These are phyloP conservation scores for Rhagonycha lutea DNA, from an alignment of 2,888 invertebrate genomes.

Conservation along the genomic window DNA sequence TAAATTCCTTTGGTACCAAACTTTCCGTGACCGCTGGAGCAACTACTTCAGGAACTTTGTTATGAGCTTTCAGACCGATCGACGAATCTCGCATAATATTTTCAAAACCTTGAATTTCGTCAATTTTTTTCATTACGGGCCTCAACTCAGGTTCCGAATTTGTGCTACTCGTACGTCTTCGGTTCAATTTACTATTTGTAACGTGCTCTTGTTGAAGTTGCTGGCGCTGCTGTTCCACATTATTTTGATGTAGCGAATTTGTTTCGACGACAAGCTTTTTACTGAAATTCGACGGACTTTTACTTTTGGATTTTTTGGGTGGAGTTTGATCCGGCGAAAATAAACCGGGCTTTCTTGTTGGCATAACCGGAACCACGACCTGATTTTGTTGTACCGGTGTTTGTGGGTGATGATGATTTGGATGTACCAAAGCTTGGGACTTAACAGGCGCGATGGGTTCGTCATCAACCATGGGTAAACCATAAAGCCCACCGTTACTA, in stretches of 20 bases:
- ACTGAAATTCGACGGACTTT: slow-evolving; percentile 36
- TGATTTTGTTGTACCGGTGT: slow-evolving; percentile 17
- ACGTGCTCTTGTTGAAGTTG: background rate
- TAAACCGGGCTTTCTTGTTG: slow-evolving; percentile 62
- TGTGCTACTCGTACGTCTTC: slow-evolving; percentile 54
- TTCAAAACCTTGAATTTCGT: slow-evolving; percentile 66
- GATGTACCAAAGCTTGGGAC: background rate
- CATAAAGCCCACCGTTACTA: background rate
- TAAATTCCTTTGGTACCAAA: slow-evolving; percentile 53
- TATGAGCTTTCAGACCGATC: slow-evolving; percentile 48
- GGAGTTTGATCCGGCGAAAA: slow-evolving; percentile 68
- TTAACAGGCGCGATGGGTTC: background rate
- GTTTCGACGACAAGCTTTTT: slow-evolving; percentile 42
- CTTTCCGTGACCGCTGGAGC: slow-evolving; percentile 40
- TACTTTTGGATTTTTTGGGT: slow-evolving; percentile 39
- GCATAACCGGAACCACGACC: slow-evolving; percentile 7
- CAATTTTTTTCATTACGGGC: slow-evolving; percentile 66
- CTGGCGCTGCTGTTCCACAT: slow-evolving; percentile 28
- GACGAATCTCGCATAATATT: slow-evolving; percentile 62
- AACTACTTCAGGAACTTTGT: slow-evolving; percentile 46
- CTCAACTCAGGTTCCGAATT: slow-evolving; percentile 65
- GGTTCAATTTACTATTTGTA: slow-evolving; percentile 37
- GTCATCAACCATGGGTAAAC: background rate
- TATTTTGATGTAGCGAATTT: slow-evolving; percentile 25
- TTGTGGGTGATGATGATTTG: background rate